Evolutionary conservation across 2,888 invertebrate genomes (phyloP).

Genomic region (Clepsis dumicolana): DNA sequence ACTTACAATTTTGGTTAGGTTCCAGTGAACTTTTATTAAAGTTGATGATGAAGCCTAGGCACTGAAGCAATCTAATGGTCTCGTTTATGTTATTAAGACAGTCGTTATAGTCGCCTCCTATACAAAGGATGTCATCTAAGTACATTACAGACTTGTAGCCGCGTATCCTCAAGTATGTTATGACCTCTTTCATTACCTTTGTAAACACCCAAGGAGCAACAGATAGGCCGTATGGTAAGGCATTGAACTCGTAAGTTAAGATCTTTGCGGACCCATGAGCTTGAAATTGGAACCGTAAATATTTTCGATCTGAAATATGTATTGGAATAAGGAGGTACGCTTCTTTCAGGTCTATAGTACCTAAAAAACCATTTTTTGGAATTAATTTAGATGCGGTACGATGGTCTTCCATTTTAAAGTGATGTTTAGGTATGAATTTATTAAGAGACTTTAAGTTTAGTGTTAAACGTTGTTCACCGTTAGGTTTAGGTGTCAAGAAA

Average conservation of each 20-base stretch:
- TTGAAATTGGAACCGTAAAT: background rate
- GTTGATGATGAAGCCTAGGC: conserved; percentile 44
- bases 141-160: conserved; percentile 41
- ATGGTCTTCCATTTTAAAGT: background rate
- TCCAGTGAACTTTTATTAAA: conserved; percentile 34
- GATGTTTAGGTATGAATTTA: background rate
- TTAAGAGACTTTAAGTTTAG: background rate
- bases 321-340: conserved; percentile 3
- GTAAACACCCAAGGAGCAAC: conserved; percentile 30
- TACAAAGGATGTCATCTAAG: conserved; percentile 44
- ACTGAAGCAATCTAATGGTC: background rate
- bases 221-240: conserved; percentile 38
- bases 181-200: conserved; percentile 36
- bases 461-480: no score
- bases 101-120: conserved; percentile 19
- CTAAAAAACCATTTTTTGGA: background rate
- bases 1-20: conserved; percentile 36
- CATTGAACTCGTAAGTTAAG: conserved; percentile 40
- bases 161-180: conserved; percentile 17
- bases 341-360: no score
- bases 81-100: background rate
- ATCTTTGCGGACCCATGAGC: no score
- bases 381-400: background rate
- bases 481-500: no score
- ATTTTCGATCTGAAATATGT: background rate